phyloP scores from a whole-genome alignment of 2,888 invertebrate species.

The Pegoplata infirma region DNA sequence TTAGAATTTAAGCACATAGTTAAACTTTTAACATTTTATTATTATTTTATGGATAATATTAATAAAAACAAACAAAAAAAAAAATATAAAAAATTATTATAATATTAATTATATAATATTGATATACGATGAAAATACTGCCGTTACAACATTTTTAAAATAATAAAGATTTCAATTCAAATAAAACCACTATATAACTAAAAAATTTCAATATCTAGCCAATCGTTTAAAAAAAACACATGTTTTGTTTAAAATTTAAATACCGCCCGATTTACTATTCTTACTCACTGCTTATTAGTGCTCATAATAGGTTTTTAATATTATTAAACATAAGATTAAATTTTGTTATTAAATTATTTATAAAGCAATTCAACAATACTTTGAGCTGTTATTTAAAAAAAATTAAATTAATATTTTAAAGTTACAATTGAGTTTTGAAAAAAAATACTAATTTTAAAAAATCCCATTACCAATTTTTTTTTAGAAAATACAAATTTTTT shows the following conservation, averaged over 20 bases:
- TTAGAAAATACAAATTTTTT: no score
- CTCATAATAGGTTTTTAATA: not conserved
- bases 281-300: not conserved
- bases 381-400: no score
- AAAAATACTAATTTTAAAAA: no score
- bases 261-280: not conserved
- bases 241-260: not conserved
- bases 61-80: constrained; percentile 56
- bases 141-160: constrained; percentile 72
- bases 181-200: not conserved
- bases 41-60: constrained; percentile 75
- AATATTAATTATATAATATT: constrained; percentile 36
- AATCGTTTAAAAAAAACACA: not conserved
- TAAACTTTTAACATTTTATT: constrained; percentile 77
- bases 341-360: not conserved
- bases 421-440: no score
- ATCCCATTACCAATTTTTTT: no score
- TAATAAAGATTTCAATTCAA: constrained; percentile 74
- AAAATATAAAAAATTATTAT: constrained; percentile 36
- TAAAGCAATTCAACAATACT: no score
- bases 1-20: constrained; percentile 76
- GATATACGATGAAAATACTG: constrained; percentile 6
- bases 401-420: no score
- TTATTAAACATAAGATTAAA: not conserved
- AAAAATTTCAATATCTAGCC: not conserved